Evolutionary conservation across 2,113 vertebrate genomes (phyloP).

Genomic region (Podarcis raffonei): DNA sequence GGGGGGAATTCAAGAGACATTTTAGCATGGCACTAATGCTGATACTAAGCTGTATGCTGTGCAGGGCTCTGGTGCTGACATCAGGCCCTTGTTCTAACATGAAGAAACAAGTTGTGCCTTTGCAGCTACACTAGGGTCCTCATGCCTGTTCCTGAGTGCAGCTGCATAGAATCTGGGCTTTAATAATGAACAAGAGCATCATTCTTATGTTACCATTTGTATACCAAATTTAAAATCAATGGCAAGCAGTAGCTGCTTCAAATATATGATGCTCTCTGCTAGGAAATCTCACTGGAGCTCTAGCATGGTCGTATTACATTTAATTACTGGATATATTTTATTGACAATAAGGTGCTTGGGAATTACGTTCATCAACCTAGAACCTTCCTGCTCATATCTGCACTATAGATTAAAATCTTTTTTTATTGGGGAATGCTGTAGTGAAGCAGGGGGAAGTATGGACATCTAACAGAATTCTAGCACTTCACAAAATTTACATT

Average conservation of each 20-base stretch:
- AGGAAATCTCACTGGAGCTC: not conserved
- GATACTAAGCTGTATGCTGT: not conserved
- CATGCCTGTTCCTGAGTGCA: not conserved
- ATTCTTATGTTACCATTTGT: not conserved
- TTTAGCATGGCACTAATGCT: too few relatives aligned
- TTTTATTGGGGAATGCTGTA: not conserved
- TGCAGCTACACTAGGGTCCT: not conserved
- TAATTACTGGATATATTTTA: not conserved
- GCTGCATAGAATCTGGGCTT: not conserved
- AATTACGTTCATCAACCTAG: not conserved
- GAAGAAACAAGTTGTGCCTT: not conserved
- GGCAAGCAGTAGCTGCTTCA: not conserved
- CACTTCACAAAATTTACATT: too few relatives aligned
- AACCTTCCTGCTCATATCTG: not conserved
- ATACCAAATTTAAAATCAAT: not conserved
- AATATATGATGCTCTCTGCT: not conserved
- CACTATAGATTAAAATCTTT: not conserved
- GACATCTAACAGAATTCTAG: not conserved
- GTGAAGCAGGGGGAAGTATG: not conserved
- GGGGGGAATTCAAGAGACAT: too few relatives aligned
- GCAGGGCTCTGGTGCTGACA: not conserved
- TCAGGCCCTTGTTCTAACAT: not conserved
- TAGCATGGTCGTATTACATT: not conserved
- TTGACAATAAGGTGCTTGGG: not conserved
- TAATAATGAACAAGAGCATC: not conserved